Percentiles rank a stretch among this genome's conserved stretches.
Conservation (phyloP, 2,888 invertebrate species). For the Drosophila algonquin region DNA sequence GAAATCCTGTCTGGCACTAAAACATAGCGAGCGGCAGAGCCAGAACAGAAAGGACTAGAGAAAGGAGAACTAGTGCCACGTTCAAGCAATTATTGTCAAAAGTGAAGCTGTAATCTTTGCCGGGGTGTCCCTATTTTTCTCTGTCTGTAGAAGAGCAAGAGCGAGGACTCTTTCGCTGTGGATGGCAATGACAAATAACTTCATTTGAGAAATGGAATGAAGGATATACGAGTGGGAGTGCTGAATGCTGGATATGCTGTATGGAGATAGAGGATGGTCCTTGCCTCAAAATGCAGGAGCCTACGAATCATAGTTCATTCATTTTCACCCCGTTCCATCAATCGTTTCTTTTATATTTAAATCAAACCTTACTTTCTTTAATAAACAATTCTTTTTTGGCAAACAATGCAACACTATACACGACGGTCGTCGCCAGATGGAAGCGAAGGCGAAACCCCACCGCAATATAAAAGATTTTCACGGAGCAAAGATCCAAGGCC, state of each 20-base stretch:
- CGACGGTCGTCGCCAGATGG: not conserved
- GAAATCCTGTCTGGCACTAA: not conserved
- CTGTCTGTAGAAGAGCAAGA: conserved; percentile 26
- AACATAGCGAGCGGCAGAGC: conserved; percentile 17
- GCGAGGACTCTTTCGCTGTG: not conserved
- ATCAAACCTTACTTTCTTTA: not conserved
- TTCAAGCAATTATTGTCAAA: conserved; percentile 68
- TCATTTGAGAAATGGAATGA: conserved; percentile 17
- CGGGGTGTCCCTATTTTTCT: conserved; percentile 8
- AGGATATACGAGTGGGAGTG: not conserved
- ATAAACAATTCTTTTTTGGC: not conserved
- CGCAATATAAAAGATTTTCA: not conserved
- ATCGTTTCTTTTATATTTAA: not conserved
- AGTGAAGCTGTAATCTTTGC: conserved; percentile 70
- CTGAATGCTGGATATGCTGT: not conserved
- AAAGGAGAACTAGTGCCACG: conserved; percentile 48
- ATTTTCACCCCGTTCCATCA: not conserved
- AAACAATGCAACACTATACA: not conserved
- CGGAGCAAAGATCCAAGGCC: not conserved
- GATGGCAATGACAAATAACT: conserved; percentile 65
- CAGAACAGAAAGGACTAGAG: conserved; percentile 1
- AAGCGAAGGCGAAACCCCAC: not conserved
- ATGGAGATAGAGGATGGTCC: not conserved
- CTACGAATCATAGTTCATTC: not conserved
- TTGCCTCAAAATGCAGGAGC: no score